Percentiles rank a stretch among this genome's conserved stretches.
These are phyloP conservation scores for Myotis brandtii DNA, from an alignment of 2,113 vertebrate species.

Conservation along the genomic window DNA sequence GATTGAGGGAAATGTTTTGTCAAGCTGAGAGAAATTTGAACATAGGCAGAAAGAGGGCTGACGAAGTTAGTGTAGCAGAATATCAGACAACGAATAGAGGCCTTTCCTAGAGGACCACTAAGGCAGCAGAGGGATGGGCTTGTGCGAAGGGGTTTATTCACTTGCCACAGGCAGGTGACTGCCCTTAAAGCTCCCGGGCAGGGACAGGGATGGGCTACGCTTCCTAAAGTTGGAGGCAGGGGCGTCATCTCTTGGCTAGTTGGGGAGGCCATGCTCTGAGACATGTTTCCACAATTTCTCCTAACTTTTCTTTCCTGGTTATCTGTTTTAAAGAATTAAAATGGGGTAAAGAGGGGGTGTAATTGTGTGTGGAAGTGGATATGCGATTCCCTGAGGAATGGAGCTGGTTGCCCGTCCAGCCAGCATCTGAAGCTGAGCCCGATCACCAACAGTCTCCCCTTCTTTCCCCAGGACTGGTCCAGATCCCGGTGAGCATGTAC, in stretches of 20 bases:
- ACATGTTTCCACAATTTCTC: neutral
- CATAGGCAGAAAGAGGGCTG: neutral
- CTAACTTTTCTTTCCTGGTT: neutral
- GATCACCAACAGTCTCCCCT: neutral
- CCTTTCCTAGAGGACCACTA: neutral
- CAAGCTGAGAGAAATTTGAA: neutral
- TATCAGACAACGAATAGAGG: no score
- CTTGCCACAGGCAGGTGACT: no score
- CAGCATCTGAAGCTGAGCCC: neutral
- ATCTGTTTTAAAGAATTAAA: neutral
- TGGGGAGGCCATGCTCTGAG: neutral
- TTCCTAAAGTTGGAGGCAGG: neutral
- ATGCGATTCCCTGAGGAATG: neutral
- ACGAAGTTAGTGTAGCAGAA: neutral
- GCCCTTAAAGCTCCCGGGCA: no score
- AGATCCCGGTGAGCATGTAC: slow-evolving; percentile 99
- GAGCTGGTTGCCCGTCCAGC: neutral
- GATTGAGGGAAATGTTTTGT: neutral
- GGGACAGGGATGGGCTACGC: neutral
- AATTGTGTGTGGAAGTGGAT: neutral
- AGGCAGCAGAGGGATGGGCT: neutral
- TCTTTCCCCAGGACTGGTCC: slow-evolving; percentile 92
- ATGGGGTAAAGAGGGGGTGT: neutral
- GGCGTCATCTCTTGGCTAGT: neutral
- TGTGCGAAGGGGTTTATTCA: neutral